Percentiles rank a stretch among this genome's conserved stretches.
Evolutionary conservation across 2,797 vertebrate species (phyloP).

Genomic region (Nannoperca australis): DNA sequence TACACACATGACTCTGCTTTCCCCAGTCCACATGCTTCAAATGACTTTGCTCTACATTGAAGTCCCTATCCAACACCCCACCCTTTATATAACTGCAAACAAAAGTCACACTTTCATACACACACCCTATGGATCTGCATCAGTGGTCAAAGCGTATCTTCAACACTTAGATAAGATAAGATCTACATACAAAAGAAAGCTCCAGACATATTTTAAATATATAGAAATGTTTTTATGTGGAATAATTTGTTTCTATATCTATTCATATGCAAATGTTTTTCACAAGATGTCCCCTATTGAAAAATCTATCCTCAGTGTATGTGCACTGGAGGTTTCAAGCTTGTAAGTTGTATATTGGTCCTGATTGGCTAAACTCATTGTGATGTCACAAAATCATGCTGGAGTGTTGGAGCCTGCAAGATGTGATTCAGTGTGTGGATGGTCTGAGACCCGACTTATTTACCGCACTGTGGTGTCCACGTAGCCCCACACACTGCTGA

Average conservation of each 20-base stretch:
- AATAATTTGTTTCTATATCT: not conserved
- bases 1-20: not conserved
- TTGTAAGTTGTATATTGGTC: too few species aligned
- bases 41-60: not conserved
- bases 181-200: too few species aligned
- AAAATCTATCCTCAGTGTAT: too few species aligned
- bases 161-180: too few species aligned
- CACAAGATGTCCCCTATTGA: too few species aligned
- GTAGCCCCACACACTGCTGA: constrained; percentile 73
- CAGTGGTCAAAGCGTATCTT: not conserved
- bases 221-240: not conserved
- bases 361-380: too few species aligned
- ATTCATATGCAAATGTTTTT: not conserved
- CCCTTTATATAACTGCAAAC: not conserved
- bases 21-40: not conserved
- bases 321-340: too few species aligned
- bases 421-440: not conserved
- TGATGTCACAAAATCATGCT: too few species aligned
- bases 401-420: too few species aligned
- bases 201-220: not conserved
- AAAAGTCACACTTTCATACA: not conserved
- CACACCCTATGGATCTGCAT: not conserved
- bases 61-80: not conserved
- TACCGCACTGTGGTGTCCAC: constrained; percentile 79
- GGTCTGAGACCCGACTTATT: constrained; percentile 25